A percentile compares a stretch with the other conserved stretches of the same genome.
These are phyloP conservation scores for Amphilophus citrinellus DNA, from an alignment of 2,113 vertebrate genomes.

Conservation along the genomic window DNA sequence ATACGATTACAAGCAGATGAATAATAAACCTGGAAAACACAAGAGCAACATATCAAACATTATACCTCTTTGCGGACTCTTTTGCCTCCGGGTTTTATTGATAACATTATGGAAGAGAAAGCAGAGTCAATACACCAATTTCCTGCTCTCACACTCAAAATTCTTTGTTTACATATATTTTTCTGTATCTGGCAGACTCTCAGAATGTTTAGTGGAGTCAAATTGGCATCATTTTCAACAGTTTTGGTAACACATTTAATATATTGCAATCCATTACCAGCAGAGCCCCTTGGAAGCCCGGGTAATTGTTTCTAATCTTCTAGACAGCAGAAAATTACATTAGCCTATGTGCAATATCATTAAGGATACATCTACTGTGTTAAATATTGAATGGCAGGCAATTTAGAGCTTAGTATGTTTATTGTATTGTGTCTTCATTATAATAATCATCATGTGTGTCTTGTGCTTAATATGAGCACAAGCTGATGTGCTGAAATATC, in stretches of 20 bases:
- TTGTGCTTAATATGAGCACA: background rate
- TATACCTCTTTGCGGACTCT: background rate
- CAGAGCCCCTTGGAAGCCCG: background rate
- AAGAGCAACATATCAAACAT: conserved; percentile 1
- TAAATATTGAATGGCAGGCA: background rate
- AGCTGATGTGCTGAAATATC: background rate
- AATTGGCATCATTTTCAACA: background rate
- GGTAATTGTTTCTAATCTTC: background rate
- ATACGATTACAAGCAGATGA: background rate
- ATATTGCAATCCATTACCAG: background rate
- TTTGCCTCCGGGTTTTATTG: conserved; percentile 6
- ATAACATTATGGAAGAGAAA: background rate
- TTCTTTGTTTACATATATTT: no score
- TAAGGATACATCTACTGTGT: background rate
- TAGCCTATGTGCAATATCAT: conserved; percentile 1
- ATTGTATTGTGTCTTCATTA: background rate
- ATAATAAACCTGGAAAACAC: background rate
- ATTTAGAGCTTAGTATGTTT: background rate
- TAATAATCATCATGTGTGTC: conserved; percentile 5
- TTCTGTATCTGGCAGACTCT: background rate
- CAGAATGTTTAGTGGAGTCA: background rate
- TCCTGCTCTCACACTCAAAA: background rate
- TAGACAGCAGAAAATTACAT: background rate
- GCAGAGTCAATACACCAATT: background rate
- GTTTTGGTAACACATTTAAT: background rate